Percentiles rank a stretch among this genome's conserved stretches.
Evolutionary conservation across 1,140 invertebrate genomes (phyloP).

Genomic region (Linepithema humile): DNA sequence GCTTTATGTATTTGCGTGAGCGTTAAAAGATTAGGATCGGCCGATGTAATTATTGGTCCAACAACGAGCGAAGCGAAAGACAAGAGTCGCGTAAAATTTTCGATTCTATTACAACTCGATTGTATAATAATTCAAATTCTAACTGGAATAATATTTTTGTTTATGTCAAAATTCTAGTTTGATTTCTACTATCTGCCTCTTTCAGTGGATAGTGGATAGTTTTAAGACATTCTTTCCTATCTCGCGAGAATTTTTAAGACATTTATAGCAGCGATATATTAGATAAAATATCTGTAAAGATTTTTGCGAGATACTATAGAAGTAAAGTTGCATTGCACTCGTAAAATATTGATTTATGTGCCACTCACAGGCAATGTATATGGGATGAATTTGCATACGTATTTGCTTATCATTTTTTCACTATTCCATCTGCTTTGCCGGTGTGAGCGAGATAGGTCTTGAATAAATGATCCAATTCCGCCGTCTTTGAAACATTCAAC

Average conservation of each 20-base stretch:
- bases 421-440: slow-evolving; percentile 4
- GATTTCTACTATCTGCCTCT: background rate
- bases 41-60: background rate
- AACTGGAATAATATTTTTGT: background rate
- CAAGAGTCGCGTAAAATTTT: background rate
- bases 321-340: background rate
- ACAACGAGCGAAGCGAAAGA: background rate
- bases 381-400: slow-evolving; percentile 22
- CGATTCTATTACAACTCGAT: background rate
- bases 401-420: slow-evolving; percentile 51
- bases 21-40: background rate
- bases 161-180: background rate
- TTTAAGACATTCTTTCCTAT: background rate
- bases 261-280: background rate
- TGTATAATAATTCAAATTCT: background rate
- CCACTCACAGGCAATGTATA: background rate
- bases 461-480: slow-evolving; percentile 49
- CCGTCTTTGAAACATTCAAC: slow-evolving; percentile 36
- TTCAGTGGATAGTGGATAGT: background rate
- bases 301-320: background rate
- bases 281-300: slow-evolving; percentile 12
- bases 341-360: slow-evolving; percentile 45
- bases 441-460: slow-evolving; percentile 4
- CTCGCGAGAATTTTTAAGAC: background rate
- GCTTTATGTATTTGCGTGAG: background rate